Evolutionary conservation across 2,113 vertebrate species (phyloP), one percentile per base, ranked within the genome.

Genomic region (Bubalus kerabau): DNA sequence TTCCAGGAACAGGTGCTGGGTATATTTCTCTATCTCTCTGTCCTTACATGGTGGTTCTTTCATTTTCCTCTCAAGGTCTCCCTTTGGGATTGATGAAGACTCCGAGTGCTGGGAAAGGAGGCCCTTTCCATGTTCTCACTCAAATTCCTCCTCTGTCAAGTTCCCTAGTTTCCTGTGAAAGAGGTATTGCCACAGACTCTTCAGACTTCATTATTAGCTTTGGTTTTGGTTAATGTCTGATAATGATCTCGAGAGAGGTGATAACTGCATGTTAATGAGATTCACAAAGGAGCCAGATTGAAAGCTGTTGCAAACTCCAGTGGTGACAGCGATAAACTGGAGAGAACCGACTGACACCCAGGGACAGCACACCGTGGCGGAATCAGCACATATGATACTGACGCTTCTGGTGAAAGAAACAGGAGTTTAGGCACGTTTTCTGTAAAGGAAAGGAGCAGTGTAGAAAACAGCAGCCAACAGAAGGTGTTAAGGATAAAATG

Each of bases 201-300:
- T 84, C 67, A n/a, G 46, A 82, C 71, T 83, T 88, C 24, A 5
- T 93, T 89, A 64, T 52, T 50, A 78, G 50, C 32, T 62, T 83
- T 91, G 89, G 32, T 92, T 95, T 89, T 80, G 90, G 82, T 64
- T 89, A 82, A 54, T 94, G 50, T 96, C 86, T 97, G 86, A 81
- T 93, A 97, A 97, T 96, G 90, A 95, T 87, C 43, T 48, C 26
- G 85, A 94, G 52, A 92, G 96, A 94, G 91, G 95, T n/a, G 95
- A 94, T 96, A 97, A 97, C 78, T 97, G 80, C 83, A 93, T 97
- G 95, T 92, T 95, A 96, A 97, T 93, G 83, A 94, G 36, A n/a
- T 59, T 97, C 82, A 95, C 88, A 94, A 96, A 91, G 57, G 62
- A 93, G 71, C 48, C 91, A 96, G 57, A 81, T 67, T 87, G 74